Evolutionary conservation across 2,797 vertebrate species (phyloP), one percentile per base, ranked within the genome.

Genomic region (Aphelocoma californica): DNA sequence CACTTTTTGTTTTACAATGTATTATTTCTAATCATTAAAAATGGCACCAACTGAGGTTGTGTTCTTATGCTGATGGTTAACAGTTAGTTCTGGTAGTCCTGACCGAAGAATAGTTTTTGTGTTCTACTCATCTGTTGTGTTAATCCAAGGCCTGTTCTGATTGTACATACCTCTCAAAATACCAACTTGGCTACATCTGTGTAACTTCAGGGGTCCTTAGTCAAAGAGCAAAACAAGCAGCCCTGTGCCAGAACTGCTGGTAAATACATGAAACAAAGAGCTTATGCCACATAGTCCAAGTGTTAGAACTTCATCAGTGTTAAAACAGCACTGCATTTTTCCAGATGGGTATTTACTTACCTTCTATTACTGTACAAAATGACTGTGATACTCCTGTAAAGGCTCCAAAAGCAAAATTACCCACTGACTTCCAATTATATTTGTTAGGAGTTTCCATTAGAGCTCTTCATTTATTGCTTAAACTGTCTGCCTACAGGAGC

Each of bases 1-100:
- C 88, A 92, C 75, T 57, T 94, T 94, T 95, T 92, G 81, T 92
- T 95, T 93, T 74, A 69, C 80, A 69, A 70, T 95, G 95, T 95
- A 93, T 95, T 88, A 69, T 90, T 94, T 93, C 87, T 91, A 81
- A 96, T 92, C 67, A 96, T 96, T 96, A 96, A 97, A 96, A 96
- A 95, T 69, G 89, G 66, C 94, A 95, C 93, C 93, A 88, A 92
- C 79, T 78, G 86, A 95, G 95, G 95, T 73, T 73, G 92, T 95
- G 81, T 94, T 94, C 86, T 96, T 50, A 95, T 84, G 87, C 86
- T 95, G 88, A 42, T 86, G 77, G 86, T 78, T 84, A 56, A 79
- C 71, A 78, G 72, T 73, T 42, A 81, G 78, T 60, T 38, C 47
- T 25, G 50, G 20, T 12, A 77, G 73, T 77, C 75, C 56, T 73